phyloP scores from a whole-genome alignment of 1,140 invertebrate species.

The Macrobrachium rosenbergii region DNA sequence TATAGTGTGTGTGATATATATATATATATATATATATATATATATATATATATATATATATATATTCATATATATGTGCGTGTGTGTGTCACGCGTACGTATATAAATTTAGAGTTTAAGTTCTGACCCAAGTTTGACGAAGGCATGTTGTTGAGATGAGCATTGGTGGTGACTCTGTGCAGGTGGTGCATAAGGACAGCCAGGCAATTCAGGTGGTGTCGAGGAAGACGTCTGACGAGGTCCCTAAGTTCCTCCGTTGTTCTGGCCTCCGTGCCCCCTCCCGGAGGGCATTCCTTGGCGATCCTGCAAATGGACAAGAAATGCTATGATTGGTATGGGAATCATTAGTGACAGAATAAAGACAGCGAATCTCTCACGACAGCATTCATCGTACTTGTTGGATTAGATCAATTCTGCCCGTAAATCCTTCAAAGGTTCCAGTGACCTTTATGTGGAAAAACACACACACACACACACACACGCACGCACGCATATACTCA shows the following conservation, averaged over 20 bases:
- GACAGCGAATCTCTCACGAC: neutral
- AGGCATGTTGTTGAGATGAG: constrained; percentile 75
- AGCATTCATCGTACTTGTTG: no score
- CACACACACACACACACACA: no score
- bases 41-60: no score
- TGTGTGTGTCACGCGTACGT: no score
- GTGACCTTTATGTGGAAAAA: no score
- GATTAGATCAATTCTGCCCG: no score
- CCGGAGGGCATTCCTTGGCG: constrained; percentile 69
- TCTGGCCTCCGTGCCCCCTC: constrained; percentile 40
- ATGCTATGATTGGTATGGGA: neutral
- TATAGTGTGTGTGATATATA: no score
- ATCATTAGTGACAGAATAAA: neutral
- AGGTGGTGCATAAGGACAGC: constrained; percentile 74
- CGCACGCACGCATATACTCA: no score
- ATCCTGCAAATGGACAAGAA: constrained; percentile 64
- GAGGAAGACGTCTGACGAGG: constrained; percentile 72
- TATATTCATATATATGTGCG: no score
- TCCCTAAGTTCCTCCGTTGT: constrained; percentile 69
- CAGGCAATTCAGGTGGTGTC: constrained; percentile 72
- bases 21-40: no score
- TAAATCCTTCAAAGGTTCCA: no score
- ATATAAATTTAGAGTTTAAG: no score
- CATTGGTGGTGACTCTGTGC: constrained; percentile 69
- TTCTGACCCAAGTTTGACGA: constrained; percentile 73